Evolutionary conservation across 1,140 invertebrate genomes (phyloP).

Genomic region (Hypothenemus hampei): DNA sequence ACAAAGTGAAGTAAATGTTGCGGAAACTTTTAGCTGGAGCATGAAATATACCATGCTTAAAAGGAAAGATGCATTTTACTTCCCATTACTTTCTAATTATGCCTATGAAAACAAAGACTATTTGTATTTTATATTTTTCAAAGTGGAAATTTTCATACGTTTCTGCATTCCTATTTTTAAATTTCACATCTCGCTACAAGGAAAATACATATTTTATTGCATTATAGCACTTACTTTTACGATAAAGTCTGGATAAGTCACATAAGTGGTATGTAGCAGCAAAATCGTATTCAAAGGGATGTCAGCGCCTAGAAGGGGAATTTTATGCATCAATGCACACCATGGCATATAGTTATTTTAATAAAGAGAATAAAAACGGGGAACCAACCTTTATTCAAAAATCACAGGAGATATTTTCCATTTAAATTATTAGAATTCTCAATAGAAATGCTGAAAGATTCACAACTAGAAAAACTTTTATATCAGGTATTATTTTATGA

Average conservation of each 20-base stretch:
- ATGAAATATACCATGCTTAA: too few species aligned
- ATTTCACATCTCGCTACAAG: constrained; percentile 3
- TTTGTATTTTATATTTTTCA: too few species aligned
- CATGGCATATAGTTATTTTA: constrained; percentile 2
- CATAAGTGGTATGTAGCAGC: not conserved
- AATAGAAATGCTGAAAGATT: constrained; percentile 4
- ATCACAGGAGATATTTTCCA: constrained; percentile 1
- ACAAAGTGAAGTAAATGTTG: too few species aligned
- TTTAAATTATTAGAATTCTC: constrained; percentile 9
- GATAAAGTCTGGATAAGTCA: constrained; percentile 9
- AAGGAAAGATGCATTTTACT: too few species aligned
- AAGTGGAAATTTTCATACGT: too few species aligned
- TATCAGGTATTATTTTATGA: constrained; percentile 17
- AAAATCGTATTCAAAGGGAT: constrained; percentile 3
- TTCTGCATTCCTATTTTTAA: too few species aligned
- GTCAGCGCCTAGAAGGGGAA: not conserved
- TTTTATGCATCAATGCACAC: constrained; percentile 6
- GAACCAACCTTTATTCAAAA: not conserved
- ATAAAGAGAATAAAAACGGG: constrained; percentile 6
- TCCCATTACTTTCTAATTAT: too few species aligned
- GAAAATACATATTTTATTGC: constrained; percentile 10
- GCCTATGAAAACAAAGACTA: too few species aligned
- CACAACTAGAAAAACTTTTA: constrained; percentile 9
- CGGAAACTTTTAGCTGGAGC: too few species aligned
- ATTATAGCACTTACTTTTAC: not conserved